These are phyloP conservation scores for Bombus pyrosoma DNA, from an alignment of 1,140 invertebrate genomes.

Conservation along the genomic window DNA sequence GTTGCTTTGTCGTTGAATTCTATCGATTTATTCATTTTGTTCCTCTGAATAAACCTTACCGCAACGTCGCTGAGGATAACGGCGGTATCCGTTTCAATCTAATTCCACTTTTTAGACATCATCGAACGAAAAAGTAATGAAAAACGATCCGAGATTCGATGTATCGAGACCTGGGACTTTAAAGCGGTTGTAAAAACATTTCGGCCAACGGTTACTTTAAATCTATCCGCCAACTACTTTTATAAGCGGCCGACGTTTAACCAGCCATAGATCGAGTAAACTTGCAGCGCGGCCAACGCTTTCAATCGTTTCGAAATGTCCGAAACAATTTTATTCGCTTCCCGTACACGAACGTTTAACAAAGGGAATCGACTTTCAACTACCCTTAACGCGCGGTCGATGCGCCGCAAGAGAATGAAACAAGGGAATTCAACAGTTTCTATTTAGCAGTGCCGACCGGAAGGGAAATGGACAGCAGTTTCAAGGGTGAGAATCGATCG, in stretches of 20 bases:
- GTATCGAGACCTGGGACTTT: neutral
- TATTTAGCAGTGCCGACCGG: neutral
- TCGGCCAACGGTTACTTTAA: too few species aligned
- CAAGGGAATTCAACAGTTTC: neutral
- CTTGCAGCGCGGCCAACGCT: neutral
- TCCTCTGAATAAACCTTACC: neutral
- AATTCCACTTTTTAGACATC: neutral
- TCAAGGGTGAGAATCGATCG: constrained; percentile 25
- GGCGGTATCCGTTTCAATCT: neutral
- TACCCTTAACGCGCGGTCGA: neutral
- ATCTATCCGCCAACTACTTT: neutral
- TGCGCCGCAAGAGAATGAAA: neutral
- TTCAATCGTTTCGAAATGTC: neutral
- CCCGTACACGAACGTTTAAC: neutral
- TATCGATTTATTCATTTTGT: neutral
- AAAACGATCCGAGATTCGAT: neutral
- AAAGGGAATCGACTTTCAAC: neutral
- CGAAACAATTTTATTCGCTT: constrained; percentile 3
- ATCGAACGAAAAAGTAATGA: neutral
- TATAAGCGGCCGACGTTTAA: neutral
- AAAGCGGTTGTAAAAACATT: neutral
- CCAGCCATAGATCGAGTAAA: neutral
- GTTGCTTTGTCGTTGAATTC: neutral
- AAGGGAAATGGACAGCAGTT: neutral
- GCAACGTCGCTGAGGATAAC: neutral